Percentiles rank a stretch among this genome's conserved stretches.
Evolutionary conservation across 92 coral and sea anemone genomes (phyloP).

Genomic region (Zoanthus sociatus): DNA sequence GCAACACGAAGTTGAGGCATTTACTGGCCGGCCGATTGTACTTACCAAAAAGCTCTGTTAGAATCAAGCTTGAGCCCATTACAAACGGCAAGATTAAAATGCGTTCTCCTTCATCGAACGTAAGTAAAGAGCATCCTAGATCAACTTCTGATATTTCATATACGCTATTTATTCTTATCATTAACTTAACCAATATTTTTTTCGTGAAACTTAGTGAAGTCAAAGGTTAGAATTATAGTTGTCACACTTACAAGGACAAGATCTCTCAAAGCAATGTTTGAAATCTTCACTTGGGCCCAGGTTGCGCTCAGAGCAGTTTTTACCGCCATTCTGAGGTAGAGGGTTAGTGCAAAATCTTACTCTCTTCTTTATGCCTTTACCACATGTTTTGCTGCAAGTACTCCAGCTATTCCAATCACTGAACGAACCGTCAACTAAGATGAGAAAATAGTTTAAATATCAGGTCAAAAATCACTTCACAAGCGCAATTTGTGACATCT

Average conservation of each 20-base stretch:
- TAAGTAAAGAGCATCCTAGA: too few species aligned
- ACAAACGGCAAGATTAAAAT: too few species aligned
- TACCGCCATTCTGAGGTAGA: slow-evolving; percentile 85
- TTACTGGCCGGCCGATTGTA: too few species aligned
- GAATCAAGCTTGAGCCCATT: too few species aligned
- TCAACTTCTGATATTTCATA: too few species aligned
- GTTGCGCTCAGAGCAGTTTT: slow-evolving; percentile 83
- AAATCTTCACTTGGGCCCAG: slow-evolving; percentile 86
- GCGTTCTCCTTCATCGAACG: too few species aligned
- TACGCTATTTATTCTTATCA: too few species aligned
- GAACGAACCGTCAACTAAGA: slow-evolving; percentile 80
- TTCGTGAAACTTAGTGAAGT: too few species aligned
- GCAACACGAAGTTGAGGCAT: too few species aligned
- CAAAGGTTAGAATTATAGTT: not conserved
- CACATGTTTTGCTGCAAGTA: slow-evolving; percentile 92
- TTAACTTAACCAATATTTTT: too few species aligned
- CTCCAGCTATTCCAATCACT: slow-evolving; percentile 96
- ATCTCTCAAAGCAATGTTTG: slow-evolving; percentile 91
- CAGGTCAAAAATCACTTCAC: not conserved
- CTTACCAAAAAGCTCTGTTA: too few species aligned
- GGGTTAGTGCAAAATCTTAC: slow-evolving; percentile 82
- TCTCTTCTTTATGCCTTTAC: slow-evolving; percentile 87
- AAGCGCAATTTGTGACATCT: not conserved
- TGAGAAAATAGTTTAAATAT: not conserved
- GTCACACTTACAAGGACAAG: slow-evolving; percentile 88